Evolutionary conservation across 2,888 invertebrate genomes (phyloP).

Genomic region (Nemotelus nigrinus): DNA sequence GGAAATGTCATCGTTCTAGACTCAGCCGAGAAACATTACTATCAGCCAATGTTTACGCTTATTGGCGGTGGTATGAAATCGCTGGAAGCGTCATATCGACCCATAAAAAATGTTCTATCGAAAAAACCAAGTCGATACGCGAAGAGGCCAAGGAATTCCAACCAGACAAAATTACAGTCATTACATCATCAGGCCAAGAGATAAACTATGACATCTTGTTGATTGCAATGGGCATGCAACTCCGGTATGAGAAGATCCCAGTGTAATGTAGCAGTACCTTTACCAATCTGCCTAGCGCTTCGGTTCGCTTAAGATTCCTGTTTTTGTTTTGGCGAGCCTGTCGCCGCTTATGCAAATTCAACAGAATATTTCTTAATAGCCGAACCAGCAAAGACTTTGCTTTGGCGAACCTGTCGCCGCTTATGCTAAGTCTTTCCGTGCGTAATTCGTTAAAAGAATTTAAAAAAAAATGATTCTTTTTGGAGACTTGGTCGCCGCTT

Average conservation of each 20-base stretch:
- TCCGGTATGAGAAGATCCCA: constrained; percentile 81
- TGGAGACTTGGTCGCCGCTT: no score
- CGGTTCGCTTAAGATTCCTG: no score
- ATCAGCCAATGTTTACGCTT: constrained; percentile 95
- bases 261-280: no score
- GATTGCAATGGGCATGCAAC: constrained; percentile 83
- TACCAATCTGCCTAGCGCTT: no score
- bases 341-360: no score
- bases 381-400: no score
- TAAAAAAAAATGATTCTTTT: no score
- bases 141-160: constrained; percentile 77
- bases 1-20: constrained; percentile 87
- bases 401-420: no score
- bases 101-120: constrained; percentile 78
- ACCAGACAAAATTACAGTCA: constrained; percentile 76
- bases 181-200: constrained; percentile 73
- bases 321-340: no score
- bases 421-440: no score
- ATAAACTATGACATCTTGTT: constrained; percentile 87
- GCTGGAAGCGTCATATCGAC: constrained; percentile 71
- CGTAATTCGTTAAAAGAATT: no score
- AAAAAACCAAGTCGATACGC: constrained; percentile 81
- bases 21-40: constrained; percentile 88
- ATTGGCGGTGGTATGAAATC: constrained; percentile 89
- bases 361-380: no score